Base-by-base conservation (phyloP, 2,888 invertebrate genomes). In the Scrobipalpa costella region DNA sequence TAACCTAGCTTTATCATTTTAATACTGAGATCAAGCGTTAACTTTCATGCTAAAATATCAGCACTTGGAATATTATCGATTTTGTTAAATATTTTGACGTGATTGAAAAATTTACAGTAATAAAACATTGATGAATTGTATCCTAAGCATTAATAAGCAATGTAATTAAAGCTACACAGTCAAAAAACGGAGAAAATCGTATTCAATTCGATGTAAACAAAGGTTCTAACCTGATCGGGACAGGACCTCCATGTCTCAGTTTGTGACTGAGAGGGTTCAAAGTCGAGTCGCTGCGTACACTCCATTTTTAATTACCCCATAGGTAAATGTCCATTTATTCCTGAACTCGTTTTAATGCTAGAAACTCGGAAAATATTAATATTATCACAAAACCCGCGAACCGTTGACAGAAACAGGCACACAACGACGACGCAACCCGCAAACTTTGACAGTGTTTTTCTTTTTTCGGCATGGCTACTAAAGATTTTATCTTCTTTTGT, bases 261-360 rank as follows among this genome's bases (percentile, higher is more conserved):
- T 60, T 84, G 79, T 9, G 69, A 66, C 60, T 73, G 74, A 15
- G 73, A 73, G 13, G 73, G 72, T 66, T 77, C 76, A 50, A 82
- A 67, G 19, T 87, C 81, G 75, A 90, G 70, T 50, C 80, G 80
- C 69, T 90, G 90, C 7, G 90, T 90, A 72, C 85, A 85, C 73
- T 90, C 90, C 88, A 89, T 86, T 55, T 19, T 49, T 8, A 19
- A 9, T 27, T 40, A 58, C 21, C 21, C 38, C 58, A 58, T 40
- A n/a, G 6, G n/a, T 9, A 27, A n/a, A 7, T 55, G n/a, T 33
- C 7, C 7, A 33, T 27, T 55, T 27, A 55, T 27, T 27, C 8
- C 52, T 2, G 8, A 9, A 19, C 19, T 49, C 17, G 49, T 49
- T 9, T 1, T 19, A 19, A 19, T 49, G 19, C 19, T 7, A 49